Conservation (phyloP, 23 tunicate genomes). For the Botrylloides violaceus region DNA sequence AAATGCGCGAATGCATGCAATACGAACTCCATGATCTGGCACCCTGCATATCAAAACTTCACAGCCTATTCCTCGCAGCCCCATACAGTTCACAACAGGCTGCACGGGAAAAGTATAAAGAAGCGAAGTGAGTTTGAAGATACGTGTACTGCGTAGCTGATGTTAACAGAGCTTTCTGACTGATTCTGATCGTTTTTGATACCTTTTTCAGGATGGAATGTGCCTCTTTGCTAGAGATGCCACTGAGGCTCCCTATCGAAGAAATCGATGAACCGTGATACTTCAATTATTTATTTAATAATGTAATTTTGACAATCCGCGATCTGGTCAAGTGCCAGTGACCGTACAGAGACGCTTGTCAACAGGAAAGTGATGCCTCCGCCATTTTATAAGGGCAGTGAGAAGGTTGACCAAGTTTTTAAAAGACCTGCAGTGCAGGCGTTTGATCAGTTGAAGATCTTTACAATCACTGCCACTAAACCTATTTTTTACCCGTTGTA, state of each 20-base stretch:
- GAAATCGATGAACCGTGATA: neutral
- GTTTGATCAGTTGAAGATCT: neutral
- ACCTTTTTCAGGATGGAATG: conserved; percentile 22
- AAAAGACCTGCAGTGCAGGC: neutral
- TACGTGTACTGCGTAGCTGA: neutral
- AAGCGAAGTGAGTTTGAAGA: conserved; percentile 53
- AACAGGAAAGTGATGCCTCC: neutral
- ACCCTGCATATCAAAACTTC: conserved; percentile 57
- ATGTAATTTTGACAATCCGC: neutral
- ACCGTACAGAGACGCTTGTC: neutral
- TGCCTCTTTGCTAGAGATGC: conserved; percentile 6
- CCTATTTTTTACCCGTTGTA: neutral
- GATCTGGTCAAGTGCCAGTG: no score
- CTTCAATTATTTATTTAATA: neutral
- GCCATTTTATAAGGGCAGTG: neutral
- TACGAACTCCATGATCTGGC: conserved; percentile 51
- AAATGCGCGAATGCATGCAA: conserved; percentile 74
- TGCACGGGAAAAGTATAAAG: conserved; percentile 75
- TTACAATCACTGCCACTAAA: neutral
- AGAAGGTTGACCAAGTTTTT: neutral
- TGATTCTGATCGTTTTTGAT: neutral
- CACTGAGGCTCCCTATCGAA: conserved; percentile 16
- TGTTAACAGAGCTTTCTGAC: no score
- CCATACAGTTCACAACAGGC: conserved; percentile 58
- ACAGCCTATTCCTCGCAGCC: conserved; percentile 36